A percentile compares a stretch with the other conserved stretches of the same genome.
Conservation (phyloP, 2,797 vertebrate species). For the Sebastes vulpes region DNA sequence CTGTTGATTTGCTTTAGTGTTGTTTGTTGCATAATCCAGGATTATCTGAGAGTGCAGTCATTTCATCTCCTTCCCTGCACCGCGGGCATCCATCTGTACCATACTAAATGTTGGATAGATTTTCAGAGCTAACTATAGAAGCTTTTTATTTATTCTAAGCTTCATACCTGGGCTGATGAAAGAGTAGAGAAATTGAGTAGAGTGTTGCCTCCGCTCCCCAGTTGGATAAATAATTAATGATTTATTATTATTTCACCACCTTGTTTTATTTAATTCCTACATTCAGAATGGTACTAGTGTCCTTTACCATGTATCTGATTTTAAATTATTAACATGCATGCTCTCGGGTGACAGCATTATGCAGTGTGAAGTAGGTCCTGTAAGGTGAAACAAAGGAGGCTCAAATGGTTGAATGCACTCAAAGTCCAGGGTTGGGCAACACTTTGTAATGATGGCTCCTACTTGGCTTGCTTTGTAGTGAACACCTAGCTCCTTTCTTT, state of each 20-base stretch:
- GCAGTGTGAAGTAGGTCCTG: constrained; percentile 13
- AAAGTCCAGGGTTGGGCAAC: constrained; percentile 39
- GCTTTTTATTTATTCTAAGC: not conserved
- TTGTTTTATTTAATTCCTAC: not conserved
- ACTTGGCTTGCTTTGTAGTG: constrained; percentile 13
- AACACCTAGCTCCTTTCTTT: constrained; percentile 23
- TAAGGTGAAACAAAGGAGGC: constrained; percentile 33
- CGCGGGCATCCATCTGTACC: not conserved
- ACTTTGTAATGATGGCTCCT: constrained; percentile 32
- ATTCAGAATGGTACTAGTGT: not conserved
- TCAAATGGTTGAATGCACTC: constrained; percentile 32
- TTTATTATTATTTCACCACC: not conserved
- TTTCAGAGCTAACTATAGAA: not conserved
- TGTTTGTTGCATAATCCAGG: constrained; percentile 48
- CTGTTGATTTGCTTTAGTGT: constrained; percentile 18
- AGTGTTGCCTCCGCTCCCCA: not conserved
- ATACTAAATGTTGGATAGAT: not conserved
- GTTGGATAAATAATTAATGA: not conserved
- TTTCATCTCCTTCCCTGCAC: constrained; percentile 10
- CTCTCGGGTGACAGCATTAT: not conserved
- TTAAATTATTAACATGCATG: constrained; percentile 14
- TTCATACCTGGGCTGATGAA: not conserved
- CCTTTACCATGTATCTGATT: not conserved
- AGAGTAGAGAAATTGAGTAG: not conserved
- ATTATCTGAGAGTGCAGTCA: constrained; percentile 29